Evolutionary conservation across 2,888 invertebrate species (phyloP).

Genomic region (Stegana nigrithorax): DNA sequence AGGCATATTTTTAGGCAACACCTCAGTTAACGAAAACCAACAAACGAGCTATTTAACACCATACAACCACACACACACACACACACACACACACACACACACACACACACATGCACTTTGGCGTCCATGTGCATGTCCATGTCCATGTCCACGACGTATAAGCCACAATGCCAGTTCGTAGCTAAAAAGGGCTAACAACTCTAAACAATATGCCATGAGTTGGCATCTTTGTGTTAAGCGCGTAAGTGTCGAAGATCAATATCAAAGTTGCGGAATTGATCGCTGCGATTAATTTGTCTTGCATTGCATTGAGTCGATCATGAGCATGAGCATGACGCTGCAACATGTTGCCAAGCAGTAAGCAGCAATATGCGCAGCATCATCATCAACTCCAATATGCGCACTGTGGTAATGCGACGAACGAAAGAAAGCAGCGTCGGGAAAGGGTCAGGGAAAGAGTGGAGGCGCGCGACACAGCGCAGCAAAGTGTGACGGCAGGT

Average conservation of each 20-base stretch:
- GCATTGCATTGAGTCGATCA: conserved; percentile 28
- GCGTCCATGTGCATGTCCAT: too few relatives aligned
- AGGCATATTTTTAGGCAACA: conserved; percentile 59
- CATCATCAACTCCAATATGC: not conserved
- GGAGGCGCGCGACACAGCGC: too few relatives aligned
- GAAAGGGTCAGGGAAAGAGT: too few relatives aligned
- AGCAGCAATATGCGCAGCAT: not conserved
- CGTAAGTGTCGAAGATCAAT: conserved; percentile 57
- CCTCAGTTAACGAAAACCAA: conserved; percentile 9
- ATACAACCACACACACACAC: too few relatives aligned
- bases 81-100: too few relatives aligned
- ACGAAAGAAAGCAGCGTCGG: too few relatives aligned
- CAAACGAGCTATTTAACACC: conserved; percentile 4
- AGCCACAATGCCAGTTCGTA: too few relatives aligned
- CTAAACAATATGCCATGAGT: conserved; percentile 4
- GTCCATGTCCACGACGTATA: too few relatives aligned
- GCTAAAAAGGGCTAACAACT: not conserved
- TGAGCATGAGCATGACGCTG: conserved; percentile 57
- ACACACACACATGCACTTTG: too few relatives aligned
- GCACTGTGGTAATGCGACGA: too few relatives aligned
- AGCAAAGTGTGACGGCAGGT: not conserved
- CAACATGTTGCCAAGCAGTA: conserved; percentile 43
- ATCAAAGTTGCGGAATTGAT: conserved; percentile 61
- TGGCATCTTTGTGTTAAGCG: conserved; percentile 13
- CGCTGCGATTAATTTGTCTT: conserved; percentile 67